Percentiles rank a stretch among this genome's conserved stretches.
phyloP scores from a whole-genome alignment of 1,140 invertebrate genomes.

The Musca domestica region DNA sequence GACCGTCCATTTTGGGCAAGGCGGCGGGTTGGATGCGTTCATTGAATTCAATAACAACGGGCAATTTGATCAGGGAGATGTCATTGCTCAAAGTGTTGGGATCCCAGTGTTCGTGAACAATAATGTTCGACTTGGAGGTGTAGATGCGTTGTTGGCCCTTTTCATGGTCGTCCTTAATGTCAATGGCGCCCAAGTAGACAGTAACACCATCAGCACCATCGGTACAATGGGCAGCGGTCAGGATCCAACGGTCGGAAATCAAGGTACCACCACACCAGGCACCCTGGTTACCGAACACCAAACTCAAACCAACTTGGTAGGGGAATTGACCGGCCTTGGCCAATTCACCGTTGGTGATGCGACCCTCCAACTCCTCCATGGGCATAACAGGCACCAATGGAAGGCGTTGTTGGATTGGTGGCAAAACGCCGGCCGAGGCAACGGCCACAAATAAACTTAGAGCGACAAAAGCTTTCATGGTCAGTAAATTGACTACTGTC shows the following conservation, averaged over 20 bases:
- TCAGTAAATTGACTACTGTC: slow-evolving; percentile 36
- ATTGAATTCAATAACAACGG: slow-evolving; percentile 39
- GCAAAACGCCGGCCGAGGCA: slow-evolving; percentile 9
- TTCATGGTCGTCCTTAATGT: slow-evolving; percentile 32
- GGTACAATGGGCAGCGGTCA: slow-evolving; percentile 46
- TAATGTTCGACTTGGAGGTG: slow-evolving; percentile 30
- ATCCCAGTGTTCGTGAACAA: slow-evolving; percentile 37
- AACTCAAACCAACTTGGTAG: slow-evolving; percentile 41
- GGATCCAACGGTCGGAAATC: slow-evolving; percentile 40
- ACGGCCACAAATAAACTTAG: slow-evolving; percentile 17
- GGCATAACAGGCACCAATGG: background rate
- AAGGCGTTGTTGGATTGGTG: background rate
- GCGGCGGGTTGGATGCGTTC: slow-evolving; percentile 44
- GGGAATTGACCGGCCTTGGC: slow-evolving; percentile 40
- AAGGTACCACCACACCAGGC: slow-evolving; percentile 46
- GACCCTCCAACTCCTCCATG: slow-evolving; percentile 29
- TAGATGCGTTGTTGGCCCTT: slow-evolving; percentile 34
- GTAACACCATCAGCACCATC: slow-evolving; percentile 32
- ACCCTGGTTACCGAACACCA: slow-evolving; percentile 27
- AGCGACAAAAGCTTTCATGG: slow-evolving; percentile 20
- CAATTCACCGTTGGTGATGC: slow-evolving; percentile 38
- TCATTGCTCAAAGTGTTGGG: slow-evolving; percentile 42
- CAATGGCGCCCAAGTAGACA: slow-evolving; percentile 26
- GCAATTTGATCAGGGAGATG: slow-evolving; percentile 53
- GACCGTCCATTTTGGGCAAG: slow-evolving; percentile 40